Conservation (phyloP, 2,797 vertebrate genomes). For the Rousettus madagascariensis region DNA sequence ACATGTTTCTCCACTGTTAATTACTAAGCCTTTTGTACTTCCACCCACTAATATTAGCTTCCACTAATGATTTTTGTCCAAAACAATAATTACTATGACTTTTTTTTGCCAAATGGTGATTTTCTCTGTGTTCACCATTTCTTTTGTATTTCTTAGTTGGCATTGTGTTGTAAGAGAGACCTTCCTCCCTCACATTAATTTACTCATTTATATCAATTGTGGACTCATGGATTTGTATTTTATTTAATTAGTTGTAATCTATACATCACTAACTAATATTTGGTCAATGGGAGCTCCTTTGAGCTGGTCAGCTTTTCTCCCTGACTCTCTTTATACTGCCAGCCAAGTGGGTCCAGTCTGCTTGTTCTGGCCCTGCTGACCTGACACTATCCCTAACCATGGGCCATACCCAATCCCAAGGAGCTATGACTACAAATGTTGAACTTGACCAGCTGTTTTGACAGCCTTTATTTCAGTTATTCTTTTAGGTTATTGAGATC, state of each 20-base stretch:
- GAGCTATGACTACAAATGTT: background rate
- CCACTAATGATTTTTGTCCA: background rate
- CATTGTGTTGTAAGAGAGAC: background rate
- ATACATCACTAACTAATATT: background rate
- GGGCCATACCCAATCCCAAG: background rate
- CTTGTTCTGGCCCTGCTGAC: background rate
- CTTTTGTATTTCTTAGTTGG: background rate
- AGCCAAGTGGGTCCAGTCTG: background rate
- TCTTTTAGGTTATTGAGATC: background rate
- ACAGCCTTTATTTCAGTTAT: background rate
- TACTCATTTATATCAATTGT: background rate
- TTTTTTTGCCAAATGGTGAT: background rate
- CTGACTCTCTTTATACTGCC: background rate
- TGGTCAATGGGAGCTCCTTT: background rate
- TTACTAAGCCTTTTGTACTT: background rate
- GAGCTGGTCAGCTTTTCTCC: background rate
- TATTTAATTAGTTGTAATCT: background rate
- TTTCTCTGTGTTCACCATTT: background rate
- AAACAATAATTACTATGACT: background rate
- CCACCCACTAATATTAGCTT: background rate
- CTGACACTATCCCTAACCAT: background rate
- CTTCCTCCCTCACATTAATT: background rate
- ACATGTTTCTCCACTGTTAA: background rate
- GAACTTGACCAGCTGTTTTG: background rate
- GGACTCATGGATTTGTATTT: background rate